Conservation (phyloP, 1,140 invertebrate genomes). For the Ooceraea biroi region DNA sequence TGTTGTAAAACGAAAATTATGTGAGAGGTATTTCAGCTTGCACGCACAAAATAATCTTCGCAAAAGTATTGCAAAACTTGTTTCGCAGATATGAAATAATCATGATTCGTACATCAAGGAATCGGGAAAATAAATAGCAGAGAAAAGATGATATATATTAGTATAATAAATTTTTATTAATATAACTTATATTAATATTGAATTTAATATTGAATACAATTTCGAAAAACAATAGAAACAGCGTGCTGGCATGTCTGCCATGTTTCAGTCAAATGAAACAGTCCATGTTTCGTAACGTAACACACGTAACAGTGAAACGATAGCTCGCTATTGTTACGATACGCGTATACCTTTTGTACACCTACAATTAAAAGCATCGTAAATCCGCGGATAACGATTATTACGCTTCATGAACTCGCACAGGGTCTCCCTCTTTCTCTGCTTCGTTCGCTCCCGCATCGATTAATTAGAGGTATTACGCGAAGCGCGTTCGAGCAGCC, state of each 20-base stretch:
- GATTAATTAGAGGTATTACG: slow-evolving; percentile 36
- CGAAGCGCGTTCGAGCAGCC: slow-evolving; percentile 1
- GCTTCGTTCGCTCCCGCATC: neutral
- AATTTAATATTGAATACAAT: too few relatives aligned
- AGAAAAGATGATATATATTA: too few relatives aligned
- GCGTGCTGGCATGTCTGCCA: neutral
- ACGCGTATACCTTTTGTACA: neutral
- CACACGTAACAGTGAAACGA: neutral
- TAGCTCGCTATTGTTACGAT: neutral
- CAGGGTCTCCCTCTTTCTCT: neutral
- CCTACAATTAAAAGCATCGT: slow-evolving; percentile 25
- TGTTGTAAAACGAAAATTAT: too few relatives aligned
- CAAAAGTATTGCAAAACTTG: too few relatives aligned
- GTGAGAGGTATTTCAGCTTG: too few relatives aligned
- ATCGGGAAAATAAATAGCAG: too few relatives aligned
- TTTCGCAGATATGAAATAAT: too few relatives aligned
- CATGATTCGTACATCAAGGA: too few relatives aligned
- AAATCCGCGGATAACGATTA: slow-evolving; percentile 23
- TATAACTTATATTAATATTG: too few relatives aligned
- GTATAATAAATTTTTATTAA: too few relatives aligned
- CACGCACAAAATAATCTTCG: too few relatives aligned
- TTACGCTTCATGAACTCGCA: slow-evolving; percentile 3
- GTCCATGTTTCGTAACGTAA: neutral
- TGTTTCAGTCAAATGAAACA: neutral
- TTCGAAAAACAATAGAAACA: neutral